A percentile compares a stretch with the other conserved stretches of the same genome.
Evolutionary conservation across 2,797 vertebrate genomes (phyloP).

Genomic region (Malacoctenus gilli): DNA sequence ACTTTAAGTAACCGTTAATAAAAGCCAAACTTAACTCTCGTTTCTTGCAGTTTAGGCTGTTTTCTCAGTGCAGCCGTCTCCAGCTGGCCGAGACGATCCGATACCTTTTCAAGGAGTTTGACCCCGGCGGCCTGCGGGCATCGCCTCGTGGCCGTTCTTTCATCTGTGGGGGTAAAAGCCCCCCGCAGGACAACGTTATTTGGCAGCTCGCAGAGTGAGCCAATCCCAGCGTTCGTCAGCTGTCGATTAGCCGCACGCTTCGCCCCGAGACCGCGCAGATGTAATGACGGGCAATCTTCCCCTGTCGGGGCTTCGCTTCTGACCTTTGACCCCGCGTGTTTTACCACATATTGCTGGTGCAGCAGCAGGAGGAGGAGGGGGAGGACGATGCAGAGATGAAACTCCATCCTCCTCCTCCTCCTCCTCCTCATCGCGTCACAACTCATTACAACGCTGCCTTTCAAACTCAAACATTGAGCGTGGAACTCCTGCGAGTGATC

Average conservation of each 20-base stretch:
- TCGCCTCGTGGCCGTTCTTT: constrained; percentile 29
- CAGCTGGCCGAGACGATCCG: constrained; percentile 1
- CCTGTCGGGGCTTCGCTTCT: constrained; percentile 16
- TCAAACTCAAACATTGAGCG: too few relatives aligned
- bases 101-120: background rate
- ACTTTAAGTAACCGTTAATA: too few relatives aligned
- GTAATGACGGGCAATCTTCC: constrained; percentile 24
- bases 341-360: background rate
- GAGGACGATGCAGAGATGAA: too few relatives aligned
- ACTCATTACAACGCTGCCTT: too few relatives aligned
- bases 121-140: constrained; percentile 22
- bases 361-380: too few relatives aligned
- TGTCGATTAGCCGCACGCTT: constrained; percentile 42
- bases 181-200: constrained; percentile 38
- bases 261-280: constrained; percentile 8
- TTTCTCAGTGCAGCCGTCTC: background rate
- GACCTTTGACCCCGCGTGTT: constrained; percentile 45
- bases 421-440: too few relatives aligned
- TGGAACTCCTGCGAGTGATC: too few relatives aligned
- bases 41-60: background rate
- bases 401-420: too few relatives aligned
- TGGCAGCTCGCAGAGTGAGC: constrained; percentile 47
- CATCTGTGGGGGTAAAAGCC: constrained; percentile 23
- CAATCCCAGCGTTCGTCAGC: constrained; percentile 52
- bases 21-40: background rate